Evolutionary conservation across 1,140 invertebrate species (phyloP), one percentile per base, ranked within the genome.

Genomic region (Nephotettix cincticeps): DNA sequence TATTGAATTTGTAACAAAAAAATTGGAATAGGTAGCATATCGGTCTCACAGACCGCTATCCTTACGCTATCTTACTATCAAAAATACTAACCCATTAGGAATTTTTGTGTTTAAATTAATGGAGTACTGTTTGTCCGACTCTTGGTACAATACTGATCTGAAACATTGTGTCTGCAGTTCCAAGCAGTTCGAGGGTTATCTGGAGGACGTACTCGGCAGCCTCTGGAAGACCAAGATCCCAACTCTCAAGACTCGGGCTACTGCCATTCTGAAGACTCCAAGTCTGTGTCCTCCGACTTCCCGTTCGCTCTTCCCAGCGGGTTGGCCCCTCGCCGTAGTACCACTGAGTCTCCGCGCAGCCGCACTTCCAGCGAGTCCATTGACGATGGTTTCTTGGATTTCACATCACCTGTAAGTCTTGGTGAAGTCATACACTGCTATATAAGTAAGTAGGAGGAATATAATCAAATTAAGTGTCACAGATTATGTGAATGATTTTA

Each of bases 331-430:
- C 76, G 77, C 74, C 75, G 80, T 73, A 77, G 84, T 82, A 71
- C 83, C 80, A 71, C 78, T 27, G 76, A 81, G 72, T 79, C 78
- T 74, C 79, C 79, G 61, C 78, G 78, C 30, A 27, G 76, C 4
- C 14, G 56, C n/a, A 14, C 54, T 64, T 58, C 77, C 0, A 81
- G 80, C 72, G 86, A 87, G 54, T 87, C 86, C 0, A 84, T 85
- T 76, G 88, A 89, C 65, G 89, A 92, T 75, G 89, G 89, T 11
- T 90, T 90, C 73, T 83, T 88, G 73, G 90, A 92, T 19, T 80
- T 91, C 40, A 85, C 88, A 51, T 69, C 56, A 36, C 40, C 30
- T 25, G 61, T 25, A 14, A 36, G 32, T 36, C n/a, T n/a, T n/a
- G n/a, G n/a, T n/a, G n/a, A n/a, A n/a, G n/a, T n/a, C n/a, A n/a